Evolutionary conservation across 2,113 vertebrate genomes (phyloP).

Genomic region (Fulmarus glacialis): DNA sequence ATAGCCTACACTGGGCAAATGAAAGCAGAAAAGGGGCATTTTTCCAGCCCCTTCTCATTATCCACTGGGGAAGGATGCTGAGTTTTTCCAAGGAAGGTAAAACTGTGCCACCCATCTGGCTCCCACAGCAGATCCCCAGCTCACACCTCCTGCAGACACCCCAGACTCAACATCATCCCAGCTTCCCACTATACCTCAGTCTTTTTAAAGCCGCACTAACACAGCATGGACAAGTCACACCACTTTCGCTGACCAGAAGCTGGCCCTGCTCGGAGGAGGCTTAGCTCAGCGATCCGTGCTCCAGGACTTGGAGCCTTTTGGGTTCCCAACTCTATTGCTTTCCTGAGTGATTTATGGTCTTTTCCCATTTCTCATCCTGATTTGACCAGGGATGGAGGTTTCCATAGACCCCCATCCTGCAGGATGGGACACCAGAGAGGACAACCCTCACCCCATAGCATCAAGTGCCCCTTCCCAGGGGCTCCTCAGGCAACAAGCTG

Average conservation of each 20-base stretch:
- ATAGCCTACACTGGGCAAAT: not conserved
- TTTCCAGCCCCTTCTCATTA: not conserved
- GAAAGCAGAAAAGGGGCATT: not conserved
- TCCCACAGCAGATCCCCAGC: not conserved
- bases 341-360: not conserved
- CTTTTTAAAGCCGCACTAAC: not conserved
- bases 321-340: not conserved
- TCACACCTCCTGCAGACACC: not conserved
- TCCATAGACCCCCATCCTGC: not conserved
- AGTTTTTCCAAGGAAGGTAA: not conserved
- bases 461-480: not conserved
- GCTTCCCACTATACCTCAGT: fast-evolving
- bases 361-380: not conserved
- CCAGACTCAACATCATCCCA: not conserved
- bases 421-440: not conserved
- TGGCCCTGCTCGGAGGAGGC: not conserved
- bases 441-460: not conserved
- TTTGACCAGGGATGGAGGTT: not conserved
- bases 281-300: not conserved
- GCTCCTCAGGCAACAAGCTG: not conserved
- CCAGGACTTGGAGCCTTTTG: not conserved
- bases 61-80: not conserved
- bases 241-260: not conserved
- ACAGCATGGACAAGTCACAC: not conserved
- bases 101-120: not conserved